Conservation (phyloP, 1,140 invertebrate species). For the Drosophila busckii region DNA sequence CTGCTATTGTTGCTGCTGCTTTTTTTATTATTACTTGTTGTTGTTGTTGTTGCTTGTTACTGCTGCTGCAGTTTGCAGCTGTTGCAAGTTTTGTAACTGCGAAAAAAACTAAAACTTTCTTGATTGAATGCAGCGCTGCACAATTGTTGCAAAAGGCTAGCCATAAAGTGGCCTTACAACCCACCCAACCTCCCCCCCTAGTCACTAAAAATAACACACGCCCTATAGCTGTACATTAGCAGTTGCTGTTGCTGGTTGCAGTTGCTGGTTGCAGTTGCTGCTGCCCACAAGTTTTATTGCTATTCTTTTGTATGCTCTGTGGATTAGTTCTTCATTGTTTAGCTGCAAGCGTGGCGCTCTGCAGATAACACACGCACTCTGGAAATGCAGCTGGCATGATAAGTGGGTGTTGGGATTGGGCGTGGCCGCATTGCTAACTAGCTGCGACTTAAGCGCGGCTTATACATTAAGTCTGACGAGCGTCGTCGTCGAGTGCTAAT, state of each 20-base stretch:
- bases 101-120: conserved; percentile 73
- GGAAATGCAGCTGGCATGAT: conserved; percentile 27
- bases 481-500: too few species aligned
- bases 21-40: conserved; percentile 6
- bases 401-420: conserved; percentile 34
- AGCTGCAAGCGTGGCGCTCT: conserved; percentile 69
- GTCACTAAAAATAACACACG: background rate
- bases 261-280: background rate
- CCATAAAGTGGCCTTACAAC: conserved; percentile 67
- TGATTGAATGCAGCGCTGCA: conserved; percentile 74
- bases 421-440: conserved; percentile 62
- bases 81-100: conserved; percentile 62
- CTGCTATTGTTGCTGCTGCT: conserved; percentile 27
- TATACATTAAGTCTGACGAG: conserved; percentile 36
- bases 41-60: conserved; percentile 24
- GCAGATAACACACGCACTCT: conserved; percentile 53
- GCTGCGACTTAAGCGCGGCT: conserved; percentile 38
- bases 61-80: conserved; percentile 6
- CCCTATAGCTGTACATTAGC: conserved; percentile 7
- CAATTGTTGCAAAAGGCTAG: conserved; percentile 74
- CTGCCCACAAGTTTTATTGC: conserved; percentile 57
- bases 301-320: conserved; percentile 74
- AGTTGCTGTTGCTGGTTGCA: background rate
- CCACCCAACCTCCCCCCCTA: conserved; percentile 15
- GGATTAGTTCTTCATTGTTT: conserved; percentile 76